phyloP scores from a whole-genome alignment of 2,797 vertebrate species.

The Pangasius djambal region DNA sequence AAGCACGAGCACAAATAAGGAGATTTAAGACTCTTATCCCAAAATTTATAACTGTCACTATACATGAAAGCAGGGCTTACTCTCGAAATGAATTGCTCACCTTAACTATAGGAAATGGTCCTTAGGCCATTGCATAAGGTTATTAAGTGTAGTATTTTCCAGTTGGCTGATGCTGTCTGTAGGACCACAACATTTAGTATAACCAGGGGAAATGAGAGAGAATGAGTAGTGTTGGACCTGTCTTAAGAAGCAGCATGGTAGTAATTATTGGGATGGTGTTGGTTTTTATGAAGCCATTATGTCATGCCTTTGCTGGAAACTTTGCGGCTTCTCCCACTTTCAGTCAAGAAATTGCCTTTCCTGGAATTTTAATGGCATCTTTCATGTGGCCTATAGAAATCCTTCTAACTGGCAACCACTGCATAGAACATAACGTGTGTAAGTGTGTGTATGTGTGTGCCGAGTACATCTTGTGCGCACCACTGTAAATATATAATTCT shows the following conservation, averaged over 20 bases:
- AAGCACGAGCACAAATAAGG: not conserved
- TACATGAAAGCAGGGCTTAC: slow-evolving; percentile 26
- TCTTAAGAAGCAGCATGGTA: slow-evolving; percentile 53
- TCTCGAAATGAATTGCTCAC: slow-evolving; percentile 21
- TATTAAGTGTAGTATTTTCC: slow-evolving; percentile 43
- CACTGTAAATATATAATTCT: slow-evolving; percentile 1
- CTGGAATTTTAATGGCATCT: slow-evolving; percentile 53
- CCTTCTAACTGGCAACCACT: slow-evolving; percentile 39
- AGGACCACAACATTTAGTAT: slow-evolving; percentile 8
- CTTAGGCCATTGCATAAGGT: slow-evolving; percentile 32
- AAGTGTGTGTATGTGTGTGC: slow-evolving; percentile 15
- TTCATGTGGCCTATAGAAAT: slow-evolving; percentile 53
- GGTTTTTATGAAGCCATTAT: slow-evolving; percentile 54
- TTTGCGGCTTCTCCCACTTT: slow-evolving; percentile 43
- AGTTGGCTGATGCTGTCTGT: slow-evolving; percentile 31
- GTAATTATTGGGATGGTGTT: slow-evolving; percentile 54
- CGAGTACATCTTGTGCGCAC: slow-evolving; percentile 4
- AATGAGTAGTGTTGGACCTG: slow-evolving; percentile 24
- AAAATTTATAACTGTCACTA: slow-evolving; percentile 4
- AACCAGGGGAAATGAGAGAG: slow-evolving; percentile 6
- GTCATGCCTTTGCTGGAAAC: slow-evolving; percentile 48
- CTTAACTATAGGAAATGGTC: slow-evolving; percentile 33
- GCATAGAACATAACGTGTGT: slow-evolving; percentile 10
- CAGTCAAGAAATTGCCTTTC: slow-evolving; percentile 45
- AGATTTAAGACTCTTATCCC: slow-evolving; percentile 18